Percentiles rank a stretch among this genome's conserved stretches.
Evolutionary conservation across 2,113 vertebrate genomes (phyloP).

Genomic region (Balaeniceps rex): DNA sequence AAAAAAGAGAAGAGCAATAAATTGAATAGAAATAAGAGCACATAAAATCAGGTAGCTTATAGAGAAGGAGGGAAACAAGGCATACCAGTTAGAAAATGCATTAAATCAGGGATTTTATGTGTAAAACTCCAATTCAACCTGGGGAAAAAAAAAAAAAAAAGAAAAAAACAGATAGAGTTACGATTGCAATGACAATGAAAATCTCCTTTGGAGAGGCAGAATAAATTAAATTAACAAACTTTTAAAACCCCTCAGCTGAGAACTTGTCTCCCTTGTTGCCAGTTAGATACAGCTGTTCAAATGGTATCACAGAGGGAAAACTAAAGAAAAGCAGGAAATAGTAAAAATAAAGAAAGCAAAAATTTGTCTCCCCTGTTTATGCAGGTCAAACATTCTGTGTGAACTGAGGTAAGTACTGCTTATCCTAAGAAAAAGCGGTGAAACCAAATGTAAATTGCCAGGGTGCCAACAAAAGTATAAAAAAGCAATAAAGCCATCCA

Average conservation of each 20-base stretch:
- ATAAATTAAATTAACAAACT: constrained; percentile 38
- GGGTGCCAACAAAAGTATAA: not conserved
- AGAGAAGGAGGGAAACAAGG: not conserved
- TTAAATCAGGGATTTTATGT: not conserved
- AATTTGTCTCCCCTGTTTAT: not conserved
- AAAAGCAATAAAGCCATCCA: not conserved
- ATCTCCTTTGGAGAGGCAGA: constrained; percentile 4
- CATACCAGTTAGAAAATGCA: not conserved
- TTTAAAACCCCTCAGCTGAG: constrained; percentile 13
- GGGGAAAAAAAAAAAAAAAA: not conserved
- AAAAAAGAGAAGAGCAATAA: not conserved
- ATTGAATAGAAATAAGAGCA: not conserved
- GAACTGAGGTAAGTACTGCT: not conserved
- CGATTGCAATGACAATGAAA: not conserved
- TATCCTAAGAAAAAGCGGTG: not conserved
- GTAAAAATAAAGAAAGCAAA: not conserved
- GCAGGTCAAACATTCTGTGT: not conserved
- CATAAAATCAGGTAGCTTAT: not conserved
- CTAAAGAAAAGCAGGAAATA: not conserved
- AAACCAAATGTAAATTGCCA: not conserved
- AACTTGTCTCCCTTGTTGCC: not conserved
- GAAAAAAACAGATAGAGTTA: not conserved
- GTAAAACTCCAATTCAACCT: not conserved
- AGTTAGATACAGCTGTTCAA: constrained; percentile 31
- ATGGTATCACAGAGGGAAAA: not conserved